phyloP scores from a whole-genome alignment of 2,888 invertebrate species.

The Phragmatobia fuliginosa region DNA sequence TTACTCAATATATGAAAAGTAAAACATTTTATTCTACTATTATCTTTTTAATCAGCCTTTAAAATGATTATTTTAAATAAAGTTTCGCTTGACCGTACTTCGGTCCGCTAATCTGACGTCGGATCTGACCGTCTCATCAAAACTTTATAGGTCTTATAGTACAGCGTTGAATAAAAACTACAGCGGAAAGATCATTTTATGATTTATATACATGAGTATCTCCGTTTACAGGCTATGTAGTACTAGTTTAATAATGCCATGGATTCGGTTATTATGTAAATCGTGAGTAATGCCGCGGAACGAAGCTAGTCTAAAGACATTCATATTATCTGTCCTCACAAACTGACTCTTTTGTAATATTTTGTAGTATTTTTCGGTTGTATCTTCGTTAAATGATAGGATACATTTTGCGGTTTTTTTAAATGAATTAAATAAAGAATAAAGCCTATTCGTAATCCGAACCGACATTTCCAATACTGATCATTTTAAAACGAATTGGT shows the following conservation, averaged over 20 bases:
- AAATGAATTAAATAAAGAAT: no score
- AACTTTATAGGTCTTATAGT: conserved; percentile 43
- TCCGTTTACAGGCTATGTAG: no score
- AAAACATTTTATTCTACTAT: background rate
- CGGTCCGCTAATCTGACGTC: conserved; percentile 29
- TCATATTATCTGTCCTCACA: no score
- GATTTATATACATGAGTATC: conserved; percentile 12
- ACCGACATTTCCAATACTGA: background rate
- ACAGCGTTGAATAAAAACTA: conserved; percentile 43
- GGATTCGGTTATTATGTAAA: no score
- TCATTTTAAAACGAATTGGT: background rate
- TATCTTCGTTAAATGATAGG: no score
- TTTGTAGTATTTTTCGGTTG: no score
- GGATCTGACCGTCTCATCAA: conserved; percentile 29
- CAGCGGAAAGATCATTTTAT: conserved; percentile 15
- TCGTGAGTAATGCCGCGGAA: no score
- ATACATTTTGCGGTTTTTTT: no score
- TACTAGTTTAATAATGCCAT: no score
- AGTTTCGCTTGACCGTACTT: conserved; percentile 25
- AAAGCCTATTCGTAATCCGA: background rate
- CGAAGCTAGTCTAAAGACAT: no score
- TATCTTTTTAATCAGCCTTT: background rate
- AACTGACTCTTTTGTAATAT: no score
- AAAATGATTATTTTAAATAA: background rate
- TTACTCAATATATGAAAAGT: background rate